These are phyloP conservation scores for Gryllus bimaculatus DNA, from an alignment of 1,140 invertebrate genomes.

Conservation along the genomic window DNA sequence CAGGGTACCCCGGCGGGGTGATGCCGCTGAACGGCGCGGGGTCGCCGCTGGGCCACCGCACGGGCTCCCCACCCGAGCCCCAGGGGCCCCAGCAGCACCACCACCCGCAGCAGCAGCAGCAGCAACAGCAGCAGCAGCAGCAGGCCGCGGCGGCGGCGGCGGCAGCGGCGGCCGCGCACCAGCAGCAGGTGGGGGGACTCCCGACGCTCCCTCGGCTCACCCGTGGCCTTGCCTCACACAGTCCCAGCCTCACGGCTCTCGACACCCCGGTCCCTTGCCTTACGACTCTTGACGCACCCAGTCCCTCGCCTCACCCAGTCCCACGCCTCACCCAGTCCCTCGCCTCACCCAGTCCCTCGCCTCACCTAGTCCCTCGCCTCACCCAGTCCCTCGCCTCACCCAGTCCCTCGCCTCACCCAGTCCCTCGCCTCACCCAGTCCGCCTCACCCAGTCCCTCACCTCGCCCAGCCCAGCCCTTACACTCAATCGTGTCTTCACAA, in stretches of 20 bases:
- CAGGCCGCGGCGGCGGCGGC: not conserved
- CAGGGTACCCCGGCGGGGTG: conserved; percentile 37
- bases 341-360: no score
- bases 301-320: conserved; percentile 67
- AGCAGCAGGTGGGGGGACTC: no score
- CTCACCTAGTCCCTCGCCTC: no score
- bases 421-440: no score
- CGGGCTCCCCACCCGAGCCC: conserved; percentile 44
- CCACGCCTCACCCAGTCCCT: no score
- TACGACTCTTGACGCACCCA: conserved; percentile 69
- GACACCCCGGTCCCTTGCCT: conserved; percentile 52
- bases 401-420: no score
- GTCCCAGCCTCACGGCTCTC: conserved; percentile 67
- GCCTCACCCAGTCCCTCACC: no score
- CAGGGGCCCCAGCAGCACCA: conserved; percentile 21
- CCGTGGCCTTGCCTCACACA: conserved; percentile 81
- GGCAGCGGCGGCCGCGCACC: conserved; percentile 34
- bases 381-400: no score
- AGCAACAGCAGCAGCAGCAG: conserved; percentile 27
- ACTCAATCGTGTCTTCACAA: no score
- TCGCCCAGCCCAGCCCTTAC: no score
- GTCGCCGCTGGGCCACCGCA: conserved; percentile 45
- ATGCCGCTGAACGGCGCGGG: conserved; percentile 40
- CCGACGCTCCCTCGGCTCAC: conserved; percentile 72
- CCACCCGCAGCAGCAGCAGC: conserved; percentile 26